A percentile compares a stretch with the other conserved stretches of the same genome.
phyloP scores from a whole-genome alignment of 2,797 vertebrate genomes.

The Podarcis lilfordi region DNA sequence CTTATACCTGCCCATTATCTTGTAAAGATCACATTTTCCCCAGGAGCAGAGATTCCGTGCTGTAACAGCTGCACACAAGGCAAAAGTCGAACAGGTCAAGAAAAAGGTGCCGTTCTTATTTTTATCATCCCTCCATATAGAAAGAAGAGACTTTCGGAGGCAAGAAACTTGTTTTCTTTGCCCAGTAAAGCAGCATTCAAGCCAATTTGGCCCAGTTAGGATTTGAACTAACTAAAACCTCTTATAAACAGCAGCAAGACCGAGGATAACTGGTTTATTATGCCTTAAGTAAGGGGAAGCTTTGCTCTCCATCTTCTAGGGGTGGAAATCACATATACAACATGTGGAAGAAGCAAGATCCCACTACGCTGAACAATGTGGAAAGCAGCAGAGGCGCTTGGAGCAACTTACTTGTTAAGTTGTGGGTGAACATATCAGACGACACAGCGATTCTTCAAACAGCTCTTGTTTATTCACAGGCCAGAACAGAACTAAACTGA shows the following conservation, averaged over 20 bases:
- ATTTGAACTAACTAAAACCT: constrained; percentile 65
- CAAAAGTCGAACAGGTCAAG: not conserved
- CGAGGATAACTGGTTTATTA: constrained; percentile 69
- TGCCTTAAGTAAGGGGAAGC: constrained; percentile 56
- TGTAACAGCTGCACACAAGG: not conserved
- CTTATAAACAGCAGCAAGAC: constrained; percentile 62
- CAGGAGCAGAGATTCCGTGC: not conserved
- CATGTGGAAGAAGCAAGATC: not conserved
- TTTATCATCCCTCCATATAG: constrained; percentile 28
- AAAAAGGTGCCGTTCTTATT: not conserved
- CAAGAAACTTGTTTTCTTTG: not conserved
- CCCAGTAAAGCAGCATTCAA: constrained; percentile 40
- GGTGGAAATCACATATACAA: constrained; percentile 16
- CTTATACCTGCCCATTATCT: not conserved
- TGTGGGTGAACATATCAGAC: no score
- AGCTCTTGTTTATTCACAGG: no score
- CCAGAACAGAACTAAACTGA: no score
- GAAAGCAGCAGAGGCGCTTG: not conserved
- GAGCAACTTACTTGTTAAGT: no score
- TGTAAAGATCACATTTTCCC: not conserved
- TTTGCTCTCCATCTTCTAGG: constrained; percentile 57
- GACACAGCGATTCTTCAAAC: no score
- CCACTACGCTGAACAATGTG: constrained; percentile 4
- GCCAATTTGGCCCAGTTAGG: constrained; percentile 66
- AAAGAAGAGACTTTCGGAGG: constrained; percentile 14